Conservation (phyloP, 2,797 vertebrate species). For the Onychomys torridus region DNA sequence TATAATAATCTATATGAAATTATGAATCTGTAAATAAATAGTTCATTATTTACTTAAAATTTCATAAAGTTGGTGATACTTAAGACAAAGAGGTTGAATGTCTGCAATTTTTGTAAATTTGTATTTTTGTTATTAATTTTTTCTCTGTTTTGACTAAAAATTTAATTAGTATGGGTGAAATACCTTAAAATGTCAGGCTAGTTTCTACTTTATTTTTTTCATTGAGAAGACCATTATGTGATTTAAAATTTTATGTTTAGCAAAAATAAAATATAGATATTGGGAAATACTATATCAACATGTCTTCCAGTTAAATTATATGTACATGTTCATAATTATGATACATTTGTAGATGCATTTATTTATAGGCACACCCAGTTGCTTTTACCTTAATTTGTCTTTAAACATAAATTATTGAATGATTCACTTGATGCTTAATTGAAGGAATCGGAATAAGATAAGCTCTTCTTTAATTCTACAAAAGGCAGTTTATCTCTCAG, state of each 20-base stretch:
- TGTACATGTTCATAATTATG: background rate
- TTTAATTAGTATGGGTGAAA: background rate
- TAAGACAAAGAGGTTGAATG: background rate
- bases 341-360: background rate
- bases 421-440: background rate
- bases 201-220: background rate
- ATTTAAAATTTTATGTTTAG: background rate
- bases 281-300: background rate
- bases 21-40: background rate
- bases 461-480: background rate
- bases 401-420: background rate
- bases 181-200: no score
- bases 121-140: no score
- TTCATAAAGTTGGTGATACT: background rate
- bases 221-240: background rate
- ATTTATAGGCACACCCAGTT: no score
- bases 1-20: no score
- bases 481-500: no score
- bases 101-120: background rate
- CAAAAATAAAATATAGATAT: background rate
- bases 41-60: background rate
- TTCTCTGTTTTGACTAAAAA: background rate
- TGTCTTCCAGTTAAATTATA: background rate
- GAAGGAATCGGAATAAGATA: no score
- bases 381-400: background rate